These are phyloP conservation scores for Rafetus swinhoei DNA, from an alignment of 2,113 vertebrate genomes.

Conservation along the genomic window DNA sequence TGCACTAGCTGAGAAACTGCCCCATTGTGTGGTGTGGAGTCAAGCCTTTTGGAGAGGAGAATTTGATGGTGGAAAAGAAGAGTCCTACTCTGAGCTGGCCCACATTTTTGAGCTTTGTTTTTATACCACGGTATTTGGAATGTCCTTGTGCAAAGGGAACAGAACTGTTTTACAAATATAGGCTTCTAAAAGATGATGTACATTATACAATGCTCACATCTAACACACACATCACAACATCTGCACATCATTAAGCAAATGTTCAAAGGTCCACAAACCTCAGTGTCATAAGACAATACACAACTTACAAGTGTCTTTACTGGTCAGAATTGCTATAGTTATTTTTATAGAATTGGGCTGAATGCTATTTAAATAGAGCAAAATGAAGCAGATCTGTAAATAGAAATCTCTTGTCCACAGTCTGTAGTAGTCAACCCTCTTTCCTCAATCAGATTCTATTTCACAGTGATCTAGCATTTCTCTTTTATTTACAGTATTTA, in stretches of 20 bases:
- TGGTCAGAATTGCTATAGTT: background rate
- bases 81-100: background rate
- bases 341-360: background rate
- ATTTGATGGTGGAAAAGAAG: background rate
- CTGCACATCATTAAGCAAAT: background rate
- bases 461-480: background rate
- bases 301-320: background rate
- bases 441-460: background rate
- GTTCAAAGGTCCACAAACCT: background rate
- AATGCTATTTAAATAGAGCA: background rate
- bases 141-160: fast-evolving
- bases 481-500: background rate
- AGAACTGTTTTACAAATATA: background rate
- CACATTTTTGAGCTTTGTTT: background rate
- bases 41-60: background rate
- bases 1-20: background rate
- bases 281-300: background rate
- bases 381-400: background rate
- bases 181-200: background rate
- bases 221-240: background rate
- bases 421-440: background rate
- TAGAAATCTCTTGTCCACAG: background rate
- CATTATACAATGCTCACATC: background rate
- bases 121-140: background rate
- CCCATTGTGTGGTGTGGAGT: background rate